These are phyloP conservation scores for Asobara japonica DNA, from an alignment of 1,140 invertebrate genomes.

Conservation along the genomic window DNA sequence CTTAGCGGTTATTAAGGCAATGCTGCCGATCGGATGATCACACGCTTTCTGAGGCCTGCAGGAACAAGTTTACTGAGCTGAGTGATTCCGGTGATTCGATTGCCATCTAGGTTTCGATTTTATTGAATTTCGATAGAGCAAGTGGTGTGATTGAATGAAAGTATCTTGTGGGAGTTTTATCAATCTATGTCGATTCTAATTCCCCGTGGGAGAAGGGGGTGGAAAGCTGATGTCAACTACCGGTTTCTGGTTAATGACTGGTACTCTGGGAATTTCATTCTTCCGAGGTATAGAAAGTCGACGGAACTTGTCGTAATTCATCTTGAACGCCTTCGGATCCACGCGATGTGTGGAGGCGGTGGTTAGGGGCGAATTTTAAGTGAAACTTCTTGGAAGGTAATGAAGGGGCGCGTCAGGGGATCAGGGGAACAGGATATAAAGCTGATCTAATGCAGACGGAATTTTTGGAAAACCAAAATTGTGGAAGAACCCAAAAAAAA, in stretches of 20 bases:
- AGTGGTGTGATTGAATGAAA: background rate
- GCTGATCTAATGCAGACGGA: too few species aligned
- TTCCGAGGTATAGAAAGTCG: background rate
- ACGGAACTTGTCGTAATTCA: background rate
- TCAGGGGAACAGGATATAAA: too few species aligned
- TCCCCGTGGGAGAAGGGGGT: background rate
- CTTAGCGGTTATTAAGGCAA: background rate
- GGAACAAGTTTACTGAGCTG: background rate
- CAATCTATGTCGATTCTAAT: background rate
- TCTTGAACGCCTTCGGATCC: background rate
- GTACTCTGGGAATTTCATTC: background rate
- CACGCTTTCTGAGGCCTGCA: background rate
- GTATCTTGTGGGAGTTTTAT: background rate
- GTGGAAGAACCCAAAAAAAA: too few species aligned
- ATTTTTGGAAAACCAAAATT: too few species aligned
- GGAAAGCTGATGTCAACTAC: slow-evolving; percentile 3
- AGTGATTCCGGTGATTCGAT: background rate
- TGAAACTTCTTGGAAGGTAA: background rate
- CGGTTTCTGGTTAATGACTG: slow-evolving; percentile 10
- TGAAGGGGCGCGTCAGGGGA: too few species aligned
- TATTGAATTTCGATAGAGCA: background rate
- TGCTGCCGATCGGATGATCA: background rate
- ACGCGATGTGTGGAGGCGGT: background rate
- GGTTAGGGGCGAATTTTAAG: too few species aligned
- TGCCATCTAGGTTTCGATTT: background rate